These are phyloP conservation scores for human DNA, from an alignment of 2,113 vertebrate genomes.

Conservation along the genomic window GRCh38 chr11:70906001-70906500, in stretches of 20 bases:
- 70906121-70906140: neutral
- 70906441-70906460: neutral
- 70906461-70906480: neutral
- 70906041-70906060: too few relatives aligned
- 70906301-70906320: neutral
- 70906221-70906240: too few relatives aligned
- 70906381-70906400: neutral
- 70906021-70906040: too few relatives aligned
- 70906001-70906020: too few relatives aligned
- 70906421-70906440: neutral
- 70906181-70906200: neutral
- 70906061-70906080: too few relatives aligned
- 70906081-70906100: too few relatives aligned
- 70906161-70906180: neutral
- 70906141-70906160: neutral
- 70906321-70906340: neutral
- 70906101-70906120: neutral
- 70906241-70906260: fast-evolving
- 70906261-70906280: neutral
- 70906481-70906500: fast-evolving
- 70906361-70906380: too few relatives aligned
- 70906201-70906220: neutral
- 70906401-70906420: neutral
- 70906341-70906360: too few relatives aligned
- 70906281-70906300: neutral